Evolutionary conservation across 2,113 vertebrate genomes (phyloP), one percentile per base, ranked within the genome.

Genomic region (Artemisiospiza belli): DNA sequence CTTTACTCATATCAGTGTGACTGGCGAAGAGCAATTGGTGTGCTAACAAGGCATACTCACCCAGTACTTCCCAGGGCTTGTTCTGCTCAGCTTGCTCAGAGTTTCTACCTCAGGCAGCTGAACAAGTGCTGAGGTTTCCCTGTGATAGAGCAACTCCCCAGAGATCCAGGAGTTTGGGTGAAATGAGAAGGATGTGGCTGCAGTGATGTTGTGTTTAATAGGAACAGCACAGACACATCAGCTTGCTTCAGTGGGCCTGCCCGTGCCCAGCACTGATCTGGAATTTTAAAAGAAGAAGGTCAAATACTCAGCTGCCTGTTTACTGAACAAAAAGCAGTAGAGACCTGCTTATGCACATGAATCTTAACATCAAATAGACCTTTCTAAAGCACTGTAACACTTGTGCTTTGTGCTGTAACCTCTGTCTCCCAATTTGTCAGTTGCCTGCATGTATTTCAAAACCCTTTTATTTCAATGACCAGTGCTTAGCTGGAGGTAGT

Each of bases 1-100:
- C 83, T 93, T 93, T 94, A 75, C 47, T 86, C 79, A 33, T 81
- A 68, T 92, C 72, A 61, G 57, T 81, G 85, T 94, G 93, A 77
- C 82, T 80, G 52, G 87, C 2, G 0, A 83, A 68, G 24, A 83
- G 70, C 70, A 90, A 69, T 31, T 5, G 57, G 67, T 55, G 64
- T 44, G 75, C 72, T 82, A 69, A 41, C 63, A 91, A 62, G 75
- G 75, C 31, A 33, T 23, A 28, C 41, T 77, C 19, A 66, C 41
- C 31, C 0, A 0, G 27, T 88, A 23, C 67, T 62, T 87, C 39
- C 33, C 46, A 19, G 15, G 3, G 35, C 69, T 89, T 47, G 33
- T 23, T 69, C 68, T 81, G 39, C 88, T 77, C 47, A 59, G 59
- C 57, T 89, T 39, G 62, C 39, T 44, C 30, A 51, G 51, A 7